phyloP scores from a whole-genome alignment of 2,797 vertebrate species.

The Sebastes itinus region DNA sequence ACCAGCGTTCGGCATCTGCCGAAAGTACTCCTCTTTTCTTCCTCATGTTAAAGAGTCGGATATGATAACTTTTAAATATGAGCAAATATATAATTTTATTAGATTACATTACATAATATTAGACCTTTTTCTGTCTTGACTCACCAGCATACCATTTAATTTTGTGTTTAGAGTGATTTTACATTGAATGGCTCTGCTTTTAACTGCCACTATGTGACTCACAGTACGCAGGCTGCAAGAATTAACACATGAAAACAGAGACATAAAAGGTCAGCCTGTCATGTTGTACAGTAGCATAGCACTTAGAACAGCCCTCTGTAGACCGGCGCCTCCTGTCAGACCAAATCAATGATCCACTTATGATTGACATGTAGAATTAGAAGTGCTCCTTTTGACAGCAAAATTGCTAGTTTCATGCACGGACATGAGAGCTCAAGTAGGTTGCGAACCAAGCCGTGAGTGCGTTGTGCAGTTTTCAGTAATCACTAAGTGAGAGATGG shows the following conservation, averaged over 20 bases:
- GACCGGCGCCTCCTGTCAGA: conserved; percentile 37
- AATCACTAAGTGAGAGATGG: conserved; percentile 23
- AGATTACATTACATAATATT: background rate
- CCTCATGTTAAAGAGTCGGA: background rate
- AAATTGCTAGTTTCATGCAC: conserved; percentile 43
- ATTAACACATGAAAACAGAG: conserved; percentile 41
- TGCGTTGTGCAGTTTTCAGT: conserved; percentile 34
- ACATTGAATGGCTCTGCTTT: conserved; percentile 9
- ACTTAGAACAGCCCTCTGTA: conserved; percentile 27
- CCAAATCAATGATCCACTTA: conserved; percentile 37
- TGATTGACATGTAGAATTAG: conserved; percentile 52
- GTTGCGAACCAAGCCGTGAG: conserved; percentile 4
- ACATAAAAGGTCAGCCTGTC: conserved; percentile 50
- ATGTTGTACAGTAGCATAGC: conserved; percentile 35
- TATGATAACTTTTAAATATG: background rate
- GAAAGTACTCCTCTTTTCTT: background rate
- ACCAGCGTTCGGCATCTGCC: background rate
- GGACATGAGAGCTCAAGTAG: conserved; percentile 31
- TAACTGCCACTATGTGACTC: conserved; percentile 21
- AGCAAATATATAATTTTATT: background rate
- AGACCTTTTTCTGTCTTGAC: background rate
- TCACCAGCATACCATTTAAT: background rate
- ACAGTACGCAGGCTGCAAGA: conserved; percentile 4
- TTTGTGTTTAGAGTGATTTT: background rate
- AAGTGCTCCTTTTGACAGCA: conserved; percentile 30